Percentiles rank a stretch among this genome's conserved stretches.
phyloP scores from a whole-genome alignment of 2,888 invertebrate genomes.

The Dynastes tityus region DNA sequence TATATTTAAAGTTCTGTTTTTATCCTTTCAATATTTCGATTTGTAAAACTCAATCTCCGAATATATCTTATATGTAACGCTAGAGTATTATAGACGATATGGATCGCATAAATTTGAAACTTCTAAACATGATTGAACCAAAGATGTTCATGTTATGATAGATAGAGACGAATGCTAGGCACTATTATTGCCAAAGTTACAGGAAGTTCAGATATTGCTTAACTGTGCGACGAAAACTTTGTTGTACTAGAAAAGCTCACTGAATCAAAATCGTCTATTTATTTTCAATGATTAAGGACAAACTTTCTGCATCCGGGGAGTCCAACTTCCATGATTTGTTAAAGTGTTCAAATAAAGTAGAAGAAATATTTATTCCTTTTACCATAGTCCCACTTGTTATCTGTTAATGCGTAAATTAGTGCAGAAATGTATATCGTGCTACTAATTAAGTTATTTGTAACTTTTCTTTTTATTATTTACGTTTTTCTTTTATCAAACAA shows the following conservation, averaged over 20 bases:
- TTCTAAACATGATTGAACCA: constrained; percentile 22
- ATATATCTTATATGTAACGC: not conserved
- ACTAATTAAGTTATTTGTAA: too few relatives aligned
- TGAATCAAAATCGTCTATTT: constrained; percentile 11
- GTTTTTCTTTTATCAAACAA: too few relatives aligned
- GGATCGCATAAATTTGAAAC: constrained; percentile 11
- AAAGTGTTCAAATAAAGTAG: not conserved
- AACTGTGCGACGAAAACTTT: constrained; percentile 19
- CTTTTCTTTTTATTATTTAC: too few relatives aligned
- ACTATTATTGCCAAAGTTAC: not conserved
- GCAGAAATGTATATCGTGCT: too few relatives aligned
- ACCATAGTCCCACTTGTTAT: not conserved
- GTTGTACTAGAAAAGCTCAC: not conserved
- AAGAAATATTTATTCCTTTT: not conserved
- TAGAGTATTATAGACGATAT: not conserved
- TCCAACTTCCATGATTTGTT: not conserved
- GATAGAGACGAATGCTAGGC: constrained; percentile 13
- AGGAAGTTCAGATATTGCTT: constrained; percentile 22
- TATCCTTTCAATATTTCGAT: too few relatives aligned
- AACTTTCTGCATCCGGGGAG: not conserved
- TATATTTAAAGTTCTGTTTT: too few relatives aligned
- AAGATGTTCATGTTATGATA: constrained; percentile 13
- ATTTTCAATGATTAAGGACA: not conserved
- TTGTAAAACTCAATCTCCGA: too few relatives aligned
- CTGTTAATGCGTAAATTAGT: too few relatives aligned